Evolutionary conservation across 2,113 vertebrate genomes (phyloP).

Genomic region (Benthochromis sp.): DNA sequence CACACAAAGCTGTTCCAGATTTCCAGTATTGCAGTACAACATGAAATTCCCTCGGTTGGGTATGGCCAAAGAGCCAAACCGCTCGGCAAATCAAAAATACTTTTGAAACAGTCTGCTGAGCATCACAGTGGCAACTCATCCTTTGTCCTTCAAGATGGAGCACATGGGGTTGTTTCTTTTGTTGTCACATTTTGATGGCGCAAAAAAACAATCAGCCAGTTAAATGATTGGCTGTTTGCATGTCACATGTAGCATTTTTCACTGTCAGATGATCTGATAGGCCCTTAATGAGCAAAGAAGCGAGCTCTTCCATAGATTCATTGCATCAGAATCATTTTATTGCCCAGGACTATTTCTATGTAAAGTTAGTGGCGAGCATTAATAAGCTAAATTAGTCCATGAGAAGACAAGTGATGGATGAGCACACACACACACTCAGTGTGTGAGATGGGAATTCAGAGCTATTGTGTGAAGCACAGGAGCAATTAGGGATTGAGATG

Average conservation of each 20-base stretch:
- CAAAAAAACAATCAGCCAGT: not conserved
- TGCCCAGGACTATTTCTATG: not conserved
- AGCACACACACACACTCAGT: not conserved
- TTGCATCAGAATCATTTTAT: not conserved
- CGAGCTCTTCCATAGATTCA: rapidly evolving
- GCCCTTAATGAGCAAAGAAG: not conserved
- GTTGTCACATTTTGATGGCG: not conserved
- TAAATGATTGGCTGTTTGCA: not conserved
- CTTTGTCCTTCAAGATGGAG: not conserved
- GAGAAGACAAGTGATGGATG: not conserved
- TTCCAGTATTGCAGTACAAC: not conserved
- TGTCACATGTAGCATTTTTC: not conserved
- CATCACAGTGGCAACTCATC: not conserved
- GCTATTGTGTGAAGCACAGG: not conserved
- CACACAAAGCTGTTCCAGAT: not conserved
- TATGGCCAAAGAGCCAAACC: not conserved
- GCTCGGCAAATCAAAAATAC: not conserved
- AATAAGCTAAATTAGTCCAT: not conserved
- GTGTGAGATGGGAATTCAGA: not conserved
- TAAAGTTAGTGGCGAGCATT: not conserved
- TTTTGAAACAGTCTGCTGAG: not conserved
- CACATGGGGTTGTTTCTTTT: not conserved
- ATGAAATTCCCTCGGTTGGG: not conserved
- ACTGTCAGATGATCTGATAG: not conserved
- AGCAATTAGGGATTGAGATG: conserved; percentile 49